Evolutionary conservation across 2,113 vertebrate genomes (phyloP).

Genomic region (Noturus placidus): DNA sequence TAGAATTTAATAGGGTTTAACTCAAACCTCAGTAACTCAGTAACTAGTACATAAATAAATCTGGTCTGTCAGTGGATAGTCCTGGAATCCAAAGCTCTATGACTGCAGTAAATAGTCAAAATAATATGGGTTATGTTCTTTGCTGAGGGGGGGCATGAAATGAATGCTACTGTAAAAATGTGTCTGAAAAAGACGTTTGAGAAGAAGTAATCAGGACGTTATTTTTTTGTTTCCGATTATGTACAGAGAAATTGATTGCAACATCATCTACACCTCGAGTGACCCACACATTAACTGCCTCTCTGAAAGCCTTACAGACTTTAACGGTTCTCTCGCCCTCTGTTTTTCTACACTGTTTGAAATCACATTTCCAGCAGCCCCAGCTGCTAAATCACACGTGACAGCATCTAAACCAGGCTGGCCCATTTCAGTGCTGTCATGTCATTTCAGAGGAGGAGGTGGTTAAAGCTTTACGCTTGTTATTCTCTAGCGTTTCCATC

Average conservation of each 20-base stretch:
- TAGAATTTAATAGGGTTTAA: neutral
- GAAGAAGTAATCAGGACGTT: neutral
- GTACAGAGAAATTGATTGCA: neutral
- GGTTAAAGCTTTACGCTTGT: conserved; percentile 54
- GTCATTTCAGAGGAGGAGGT: conserved; percentile 62
- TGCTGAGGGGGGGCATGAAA: neutral
- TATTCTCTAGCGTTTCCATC: conserved; percentile 44
- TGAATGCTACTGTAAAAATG: neutral
- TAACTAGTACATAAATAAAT: neutral
- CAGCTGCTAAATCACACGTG: conserved; percentile 34
- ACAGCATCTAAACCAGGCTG: conserved; percentile 39
- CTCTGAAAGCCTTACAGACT: neutral
- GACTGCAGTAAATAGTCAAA: neutral
- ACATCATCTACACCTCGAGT: neutral
- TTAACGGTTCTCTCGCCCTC: neutral
- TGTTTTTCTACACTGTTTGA: neutral
- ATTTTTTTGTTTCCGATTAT: neutral
- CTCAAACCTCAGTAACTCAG: neutral
- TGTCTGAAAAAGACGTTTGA: neutral
- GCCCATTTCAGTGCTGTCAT: conserved; percentile 42
- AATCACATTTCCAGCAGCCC: conserved; percentile 15
- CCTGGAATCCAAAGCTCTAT: neutral
- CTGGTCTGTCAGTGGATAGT: neutral
- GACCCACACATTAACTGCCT: neutral
- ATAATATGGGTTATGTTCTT: neutral